A percentile compares a stretch with the other conserved stretches of the same genome.
Evolutionary conservation across 2,888 invertebrate species (phyloP).

Genomic region (Sarcophaga carnaria): DNA sequence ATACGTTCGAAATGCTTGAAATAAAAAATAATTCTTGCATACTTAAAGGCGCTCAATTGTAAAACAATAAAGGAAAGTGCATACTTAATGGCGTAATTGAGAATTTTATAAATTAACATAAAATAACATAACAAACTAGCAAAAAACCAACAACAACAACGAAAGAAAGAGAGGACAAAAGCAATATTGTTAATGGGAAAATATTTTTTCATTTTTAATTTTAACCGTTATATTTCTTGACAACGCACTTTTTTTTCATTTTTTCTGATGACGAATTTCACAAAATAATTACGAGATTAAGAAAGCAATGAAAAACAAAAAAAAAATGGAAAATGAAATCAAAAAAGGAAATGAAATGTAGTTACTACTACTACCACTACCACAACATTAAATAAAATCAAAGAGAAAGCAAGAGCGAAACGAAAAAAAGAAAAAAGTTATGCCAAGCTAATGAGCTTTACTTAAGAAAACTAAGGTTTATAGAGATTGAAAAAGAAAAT

Average conservation of each 20-base stretch:
- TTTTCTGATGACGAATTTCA: slow-evolving; percentile 16
- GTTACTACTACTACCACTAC: not conserved
- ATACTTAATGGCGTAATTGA: slow-evolving; percentile 59
- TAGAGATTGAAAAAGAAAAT: not conserved
- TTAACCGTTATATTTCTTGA: not conserved
- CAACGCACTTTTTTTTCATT: not conserved
- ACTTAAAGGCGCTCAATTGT: slow-evolving; percentile 45
- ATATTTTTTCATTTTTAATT: not conserved
- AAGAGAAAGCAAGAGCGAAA: not conserved
- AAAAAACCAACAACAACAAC: not conserved
- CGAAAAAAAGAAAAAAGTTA: not conserved
- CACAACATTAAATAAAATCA: slow-evolving; percentile 1
- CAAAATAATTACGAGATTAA: slow-evolving; percentile 16
- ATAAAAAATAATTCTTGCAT: slow-evolving; percentile 46
- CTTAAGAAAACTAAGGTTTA: not conserved
- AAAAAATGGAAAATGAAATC: not conserved
- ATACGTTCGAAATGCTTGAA: slow-evolving; percentile 41
- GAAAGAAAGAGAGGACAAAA: not conserved
- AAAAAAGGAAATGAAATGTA: not conserved
- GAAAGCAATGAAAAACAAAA: not conserved
- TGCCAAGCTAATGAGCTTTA: not conserved
- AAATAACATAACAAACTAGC: not conserved
- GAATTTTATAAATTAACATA: slow-evolving; percentile 43
- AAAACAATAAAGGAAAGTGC: slow-evolving; percentile 50
- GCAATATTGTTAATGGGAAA: slow-evolving; percentile 52